Conservation (phyloP, 1,140 invertebrate species). For the Planococcus citri region DNA sequence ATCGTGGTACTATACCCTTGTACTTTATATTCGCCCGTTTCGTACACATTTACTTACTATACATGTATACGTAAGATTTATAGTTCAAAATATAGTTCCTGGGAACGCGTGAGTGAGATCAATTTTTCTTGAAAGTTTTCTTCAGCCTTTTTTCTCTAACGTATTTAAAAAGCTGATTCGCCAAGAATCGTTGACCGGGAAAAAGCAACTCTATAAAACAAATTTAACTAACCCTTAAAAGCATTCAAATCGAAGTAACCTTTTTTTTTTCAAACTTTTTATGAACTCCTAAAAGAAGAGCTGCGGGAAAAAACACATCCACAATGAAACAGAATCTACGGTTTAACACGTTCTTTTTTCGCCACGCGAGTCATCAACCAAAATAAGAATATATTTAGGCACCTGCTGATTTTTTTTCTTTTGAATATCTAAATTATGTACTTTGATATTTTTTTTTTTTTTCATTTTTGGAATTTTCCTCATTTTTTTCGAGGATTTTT, state of each 20-base stretch:
- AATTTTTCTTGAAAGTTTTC: conserved; percentile 5
- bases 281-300: neutral
- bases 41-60: neutral
- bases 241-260: neutral
- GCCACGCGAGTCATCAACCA: too few relatives aligned
- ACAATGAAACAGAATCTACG: neutral
- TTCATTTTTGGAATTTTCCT: too few relatives aligned
- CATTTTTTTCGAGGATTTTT: too few relatives aligned
- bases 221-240: conserved; percentile 8
- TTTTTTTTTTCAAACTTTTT: neutral
- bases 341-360: neutral
- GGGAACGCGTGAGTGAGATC: neutral
- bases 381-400: too few relatives aligned
- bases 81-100: neutral
- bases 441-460: too few relatives aligned
- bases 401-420: too few relatives aligned
- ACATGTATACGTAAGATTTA: neutral
- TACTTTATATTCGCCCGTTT: neutral
- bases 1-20: neutral
- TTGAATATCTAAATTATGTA: too few relatives aligned
- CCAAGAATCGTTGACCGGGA: neutral
- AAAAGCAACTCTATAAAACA: conserved; percentile 3
- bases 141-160: neutral
- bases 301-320: neutral
- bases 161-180: conserved; percentile 7